phyloP scores from a whole-genome alignment of 2,113 vertebrate genomes.

The Montifringilla adamsi region DNA sequence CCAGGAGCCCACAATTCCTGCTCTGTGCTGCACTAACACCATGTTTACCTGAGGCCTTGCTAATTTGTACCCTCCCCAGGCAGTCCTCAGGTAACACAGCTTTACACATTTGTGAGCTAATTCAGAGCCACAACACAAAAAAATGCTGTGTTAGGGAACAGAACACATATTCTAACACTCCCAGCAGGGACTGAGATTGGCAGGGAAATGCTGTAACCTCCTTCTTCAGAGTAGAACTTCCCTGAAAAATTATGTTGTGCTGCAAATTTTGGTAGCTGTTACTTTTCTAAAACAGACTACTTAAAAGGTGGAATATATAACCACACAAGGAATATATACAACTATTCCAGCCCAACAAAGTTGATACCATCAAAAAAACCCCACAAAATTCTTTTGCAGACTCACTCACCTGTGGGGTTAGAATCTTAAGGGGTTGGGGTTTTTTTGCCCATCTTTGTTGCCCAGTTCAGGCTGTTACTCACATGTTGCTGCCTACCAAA shows the following conservation, averaged over 20 bases:
- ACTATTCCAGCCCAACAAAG: background rate
- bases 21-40: background rate
- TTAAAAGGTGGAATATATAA: background rate
- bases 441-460: background rate
- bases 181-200: background rate
- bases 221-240: background rate
- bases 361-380: background rate
- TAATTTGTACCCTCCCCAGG: background rate
- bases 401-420: background rate
- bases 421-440: background rate
- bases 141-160: background rate
- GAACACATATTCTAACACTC: background rate
- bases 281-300: background rate
- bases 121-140: background rate
- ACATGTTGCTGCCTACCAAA: slow-evolving; percentile 39
- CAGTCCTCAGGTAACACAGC: background rate
- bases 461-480: slow-evolving; percentile 9
- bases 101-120: background rate
- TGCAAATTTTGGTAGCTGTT: background rate
- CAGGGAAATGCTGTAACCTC: background rate
- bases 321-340: background rate
- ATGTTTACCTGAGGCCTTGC: background rate
- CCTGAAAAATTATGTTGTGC: background rate
- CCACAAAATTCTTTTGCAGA: background rate
- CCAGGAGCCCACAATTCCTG: background rate